phyloP scores from a whole-genome alignment of 1,140 invertebrate species.

The Eciton burchellii region DNA sequence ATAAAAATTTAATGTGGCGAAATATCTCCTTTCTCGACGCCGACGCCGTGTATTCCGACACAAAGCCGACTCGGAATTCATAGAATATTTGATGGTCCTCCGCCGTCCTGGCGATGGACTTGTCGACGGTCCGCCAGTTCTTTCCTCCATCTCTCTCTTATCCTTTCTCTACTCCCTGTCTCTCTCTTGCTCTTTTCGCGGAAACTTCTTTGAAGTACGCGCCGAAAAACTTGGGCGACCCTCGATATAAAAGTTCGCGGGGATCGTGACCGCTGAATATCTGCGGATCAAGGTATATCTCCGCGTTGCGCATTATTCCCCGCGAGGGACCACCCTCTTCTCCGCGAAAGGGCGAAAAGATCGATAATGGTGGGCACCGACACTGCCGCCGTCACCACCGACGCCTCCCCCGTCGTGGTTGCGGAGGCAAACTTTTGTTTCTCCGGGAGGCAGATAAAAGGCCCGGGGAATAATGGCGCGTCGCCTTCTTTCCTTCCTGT shows the following conservation, averaged over 20 bases:
- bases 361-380: slow-evolving; percentile 75
- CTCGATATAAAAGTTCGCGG: slow-evolving; percentile 78
- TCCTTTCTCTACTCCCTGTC: neutral
- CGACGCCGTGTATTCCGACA: slow-evolving; percentile 49
- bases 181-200: neutral
- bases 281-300: slow-evolving; percentile 77
- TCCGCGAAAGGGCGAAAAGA: slow-evolving; percentile 77
- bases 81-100: slow-evolving; percentile 80
- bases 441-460: slow-evolving; percentile 65
- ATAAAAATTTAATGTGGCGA: slow-evolving; percentile 73
- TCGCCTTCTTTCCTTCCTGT: slow-evolving; percentile 45
- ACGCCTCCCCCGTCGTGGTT: neutral
- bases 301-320: slow-evolving; percentile 81
- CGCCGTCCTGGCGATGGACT: slow-evolving; percentile 64
- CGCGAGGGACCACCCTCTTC: slow-evolving; percentile 75
- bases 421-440: slow-evolving; percentile 73
- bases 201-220: slow-evolving; percentile 72
- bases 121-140: slow-evolving; percentile 55
- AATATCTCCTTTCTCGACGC: slow-evolving; percentile 60
- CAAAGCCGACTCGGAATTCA: slow-evolving; percentile 79
- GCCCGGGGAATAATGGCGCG: slow-evolving; percentile 71
- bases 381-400: neutral
- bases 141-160: neutral
- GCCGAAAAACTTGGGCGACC: slow-evolving; percentile 72
- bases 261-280: slow-evolving; percentile 76